A percentile compares a stretch with the other conserved stretches of the same genome.
phyloP scores from a whole-genome alignment of 2,797 vertebrate species.

The Nyctibius grandis region DNA sequence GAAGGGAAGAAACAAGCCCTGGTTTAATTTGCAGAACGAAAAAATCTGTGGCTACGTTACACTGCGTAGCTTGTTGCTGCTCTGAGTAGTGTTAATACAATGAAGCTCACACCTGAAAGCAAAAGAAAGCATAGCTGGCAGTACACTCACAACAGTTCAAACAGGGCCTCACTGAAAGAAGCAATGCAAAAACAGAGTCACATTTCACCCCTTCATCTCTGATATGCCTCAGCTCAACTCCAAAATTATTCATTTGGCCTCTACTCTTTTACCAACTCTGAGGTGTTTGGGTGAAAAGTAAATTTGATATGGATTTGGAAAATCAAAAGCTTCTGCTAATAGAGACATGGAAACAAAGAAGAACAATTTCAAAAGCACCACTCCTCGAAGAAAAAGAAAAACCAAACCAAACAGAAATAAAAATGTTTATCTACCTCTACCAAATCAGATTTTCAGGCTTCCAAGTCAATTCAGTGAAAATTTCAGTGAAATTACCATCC shows the following conservation, averaged over 20 bases:
- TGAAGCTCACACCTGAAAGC: neutral
- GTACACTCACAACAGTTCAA: neutral
- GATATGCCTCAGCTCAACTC: neutral
- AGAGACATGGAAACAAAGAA: fast-evolving
- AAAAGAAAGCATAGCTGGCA: neutral
- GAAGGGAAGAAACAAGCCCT: neutral
- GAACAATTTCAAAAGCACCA: neutral
- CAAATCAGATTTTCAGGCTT: neutral
- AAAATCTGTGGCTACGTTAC: neutral
- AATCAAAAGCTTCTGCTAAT: neutral
- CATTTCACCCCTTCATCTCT: neutral
- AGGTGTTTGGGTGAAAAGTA: neutral
- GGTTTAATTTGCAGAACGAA: neutral
- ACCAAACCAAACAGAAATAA: neutral
- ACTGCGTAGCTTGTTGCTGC: neutral
- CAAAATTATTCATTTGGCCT: neutral
- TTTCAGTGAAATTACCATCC: neutral
- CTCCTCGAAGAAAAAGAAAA: neutral
- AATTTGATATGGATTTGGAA: neutral
- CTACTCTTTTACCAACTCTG: neutral
- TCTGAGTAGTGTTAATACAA: neutral
- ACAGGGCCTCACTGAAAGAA: neutral
- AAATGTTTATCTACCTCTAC: neutral
- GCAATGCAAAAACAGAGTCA: neutral
- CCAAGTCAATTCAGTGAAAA: neutral